Evolutionary conservation across 2,888 invertebrate genomes (phyloP), one percentile per base, ranked within the genome.

Genomic region (Troides helena): DNA sequence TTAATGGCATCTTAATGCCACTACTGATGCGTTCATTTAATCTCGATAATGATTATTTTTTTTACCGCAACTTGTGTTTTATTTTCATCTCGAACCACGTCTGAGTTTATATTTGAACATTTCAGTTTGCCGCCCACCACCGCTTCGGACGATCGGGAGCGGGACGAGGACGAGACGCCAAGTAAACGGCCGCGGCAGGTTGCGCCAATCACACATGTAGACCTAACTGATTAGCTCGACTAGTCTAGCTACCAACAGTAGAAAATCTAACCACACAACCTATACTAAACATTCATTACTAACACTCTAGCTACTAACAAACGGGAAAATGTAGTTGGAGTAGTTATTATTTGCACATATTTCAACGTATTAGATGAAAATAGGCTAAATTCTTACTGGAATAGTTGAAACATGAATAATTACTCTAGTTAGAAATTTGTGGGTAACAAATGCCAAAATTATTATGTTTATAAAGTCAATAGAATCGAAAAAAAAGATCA

Each of bases 171-270:
- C 78, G 80, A 90, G 73, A 82, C 85, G 23, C 92, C 93, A 12
- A 78, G 82, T 73, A 94, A 94, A 78, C 92, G 94, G 39, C 81
- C 89, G 73, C 89, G 92, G 72, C 94, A 94, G 88, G 92, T 93
- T 84, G 85, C 77, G 67, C 65, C 72, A 62, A 78, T 82, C 78
- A 78, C 84, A 65, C 85, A 85, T 77, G 88, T 91, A 83, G 92
- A 92, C 85, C 91, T 92, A 85, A 91, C 92, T 74, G 83, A 84
- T 70, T 87, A 85, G 79, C 72, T 50, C 30, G 73, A 74, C 72
- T 73, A 71, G 72, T 73, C 71, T 61, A 65, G 63, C 65, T 67
- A 68, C 67, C 56, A 39, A 53, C n/a, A 65, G 62, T 50, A 43
- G n/a, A 67, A 65, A 67, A 60, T 59, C 68, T 69, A 71, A 25